Base-by-base conservation (phyloP, 30 jellyfish, hydroid and myxozoan species). In the Aurelia sp. region DNA sequence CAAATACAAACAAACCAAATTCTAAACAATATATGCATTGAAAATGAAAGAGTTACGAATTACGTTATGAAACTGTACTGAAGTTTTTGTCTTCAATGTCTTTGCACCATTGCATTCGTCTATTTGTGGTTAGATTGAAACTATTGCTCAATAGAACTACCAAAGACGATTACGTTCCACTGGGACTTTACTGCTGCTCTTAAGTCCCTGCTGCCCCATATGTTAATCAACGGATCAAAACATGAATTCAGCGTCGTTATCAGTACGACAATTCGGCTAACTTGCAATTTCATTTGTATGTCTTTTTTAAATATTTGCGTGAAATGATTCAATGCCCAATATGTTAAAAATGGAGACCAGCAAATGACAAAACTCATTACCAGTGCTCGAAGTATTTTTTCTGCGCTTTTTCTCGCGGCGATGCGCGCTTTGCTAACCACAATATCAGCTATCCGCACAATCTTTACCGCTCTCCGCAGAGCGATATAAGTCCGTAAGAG, bases 121-220 rank as follows among this genome's bases (percentile, higher is more conserved):
- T 7, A 16, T 44, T 44, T 44, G 15, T 8, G 55, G 15, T 44
- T 0, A 1, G 3, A 8, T 3, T 44, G 15, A 8, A 8, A 8
- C 55, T 44, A 44, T 8, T 44, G 2, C 15, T 44, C 55, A 5
- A 13, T 13, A 44, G 55, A 44, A 44, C 55, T 44, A 44, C 55
- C 55, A 7, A 44, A 44, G 55, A 44, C 15, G 55, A 44, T 8
- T 5, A 13, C 31, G 24, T 20, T 69, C 80, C 80, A 69, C 5
- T 22, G 62, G 3, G 61, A 69, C 5, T 10, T 10, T 24, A 69
- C n/a, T 33, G 80, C 65, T 55, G 31, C 35, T 20, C 62, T 41
- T 7, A 69, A 20, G 6, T 69, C 80, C 27, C 65, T 33, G 61
- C 80, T 69, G 48, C 80, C 80, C 80, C 80, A 69, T 1, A 38